Percentiles rank a stretch among this genome's conserved stretches.
phyloP scores from a whole-genome alignment of 2,888 invertebrate species.

The Heliconius ethilla region DNA sequence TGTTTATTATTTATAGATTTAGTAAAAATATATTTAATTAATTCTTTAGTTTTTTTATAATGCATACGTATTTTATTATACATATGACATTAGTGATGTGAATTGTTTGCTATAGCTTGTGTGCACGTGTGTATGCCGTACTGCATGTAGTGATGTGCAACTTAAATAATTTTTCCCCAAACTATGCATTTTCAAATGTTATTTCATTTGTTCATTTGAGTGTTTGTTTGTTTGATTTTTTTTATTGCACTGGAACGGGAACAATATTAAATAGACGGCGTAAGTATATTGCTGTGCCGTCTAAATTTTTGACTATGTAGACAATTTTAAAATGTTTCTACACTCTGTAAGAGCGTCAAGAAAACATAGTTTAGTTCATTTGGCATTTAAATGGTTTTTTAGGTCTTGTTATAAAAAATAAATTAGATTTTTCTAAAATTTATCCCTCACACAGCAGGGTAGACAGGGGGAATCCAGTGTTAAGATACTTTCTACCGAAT shows the following conservation, averaged over 20 bases:
- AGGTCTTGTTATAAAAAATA: too few species aligned
- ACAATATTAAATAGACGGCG: background rate
- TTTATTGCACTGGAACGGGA: background rate
- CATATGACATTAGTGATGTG: slow-evolving; percentile 27
- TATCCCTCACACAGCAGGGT: background rate
- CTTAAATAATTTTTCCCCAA: background rate
- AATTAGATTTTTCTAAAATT: background rate
- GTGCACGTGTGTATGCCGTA: slow-evolving; percentile 33
- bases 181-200: slow-evolving; percentile 5
- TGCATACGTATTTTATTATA: slow-evolving; percentile 11
- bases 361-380: background rate
- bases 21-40: background rate
- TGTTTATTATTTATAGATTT: slow-evolving; percentile 1
- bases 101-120: slow-evolving; percentile 40
- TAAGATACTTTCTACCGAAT: too few species aligned
- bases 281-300: too few species aligned
- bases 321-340: too few species aligned
- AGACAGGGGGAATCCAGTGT: too few species aligned
- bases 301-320: too few species aligned
- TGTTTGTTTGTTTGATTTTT: background rate
- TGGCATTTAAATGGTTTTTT: background rate
- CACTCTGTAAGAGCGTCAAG: background rate
- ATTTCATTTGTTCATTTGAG: background rate
- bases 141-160: slow-evolving; percentile 30
- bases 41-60: background rate